Evolutionary conservation across 1,140 invertebrate species (phyloP).

Genomic region (Lepidotrigona ventralis): DNA sequence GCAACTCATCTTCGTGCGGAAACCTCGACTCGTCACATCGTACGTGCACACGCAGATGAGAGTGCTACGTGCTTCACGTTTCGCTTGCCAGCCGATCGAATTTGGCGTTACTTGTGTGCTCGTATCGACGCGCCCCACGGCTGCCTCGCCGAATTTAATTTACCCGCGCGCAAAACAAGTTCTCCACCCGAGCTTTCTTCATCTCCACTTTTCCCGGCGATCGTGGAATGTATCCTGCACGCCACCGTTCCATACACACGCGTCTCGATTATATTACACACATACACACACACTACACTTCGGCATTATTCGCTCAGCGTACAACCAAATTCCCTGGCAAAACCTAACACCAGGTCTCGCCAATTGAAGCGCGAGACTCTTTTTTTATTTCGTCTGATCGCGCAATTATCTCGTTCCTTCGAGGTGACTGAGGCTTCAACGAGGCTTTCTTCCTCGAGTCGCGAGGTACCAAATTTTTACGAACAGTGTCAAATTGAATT

Average conservation of each 20-base stretch:
- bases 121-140: slow-evolving; percentile 2
- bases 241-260: slow-evolving; percentile 4
- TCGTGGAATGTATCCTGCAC: slow-evolving; percentile 16
- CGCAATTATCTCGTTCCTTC: too few species aligned
- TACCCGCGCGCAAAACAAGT: slow-evolving; percentile 37
- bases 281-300: background rate
- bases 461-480: too few species aligned
- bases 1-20: background rate
- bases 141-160: slow-evolving; percentile 41
- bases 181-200: slow-evolving; percentile 26
- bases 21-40: slow-evolving; percentile 36
- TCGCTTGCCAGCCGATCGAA: slow-evolving; percentile 45
- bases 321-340: background rate
- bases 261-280: slow-evolving; percentile 27
- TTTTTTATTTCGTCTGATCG: too few species aligned
- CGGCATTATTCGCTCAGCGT: background rate
- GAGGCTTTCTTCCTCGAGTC: too few species aligned
- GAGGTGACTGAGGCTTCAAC: too few species aligned
- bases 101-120: slow-evolving; percentile 29
- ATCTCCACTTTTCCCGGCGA: slow-evolving; percentile 6
- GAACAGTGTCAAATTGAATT: too few species aligned
- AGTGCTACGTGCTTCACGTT: slow-evolving; percentile 41
- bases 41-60: slow-evolving; percentile 22
- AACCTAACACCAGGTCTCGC: background rate
- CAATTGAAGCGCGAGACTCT: too few species aligned